phyloP scores from a whole-genome alignment of 2,888 invertebrate species.

The Prenolepis imparis region DNA sequence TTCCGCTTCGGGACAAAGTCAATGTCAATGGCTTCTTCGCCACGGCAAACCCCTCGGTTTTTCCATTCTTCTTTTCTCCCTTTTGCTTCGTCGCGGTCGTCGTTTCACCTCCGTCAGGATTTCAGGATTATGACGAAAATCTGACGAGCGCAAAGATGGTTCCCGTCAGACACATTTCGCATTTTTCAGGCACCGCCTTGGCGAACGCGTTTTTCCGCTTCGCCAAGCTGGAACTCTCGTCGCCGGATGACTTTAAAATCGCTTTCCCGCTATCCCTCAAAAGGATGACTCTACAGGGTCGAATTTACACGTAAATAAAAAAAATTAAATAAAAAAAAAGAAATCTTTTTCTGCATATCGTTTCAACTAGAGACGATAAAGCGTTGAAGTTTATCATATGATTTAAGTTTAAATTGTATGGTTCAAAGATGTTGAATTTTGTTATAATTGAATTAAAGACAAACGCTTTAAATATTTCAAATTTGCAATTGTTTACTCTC shows the following conservation, averaged over 20 bases:
- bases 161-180: constrained; percentile 63
- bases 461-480: not conserved
- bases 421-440: not conserved
- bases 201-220: constrained; percentile 67
- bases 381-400: not conserved
- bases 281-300: not conserved
- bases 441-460: not conserved
- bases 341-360: not conserved
- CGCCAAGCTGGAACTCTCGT: constrained; percentile 55
- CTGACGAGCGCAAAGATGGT: constrained; percentile 60
- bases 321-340: constrained; percentile 7
- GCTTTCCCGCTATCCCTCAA: constrained; percentile 36
- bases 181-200: constrained; percentile 62
- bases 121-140: constrained; percentile 64
- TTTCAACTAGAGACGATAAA: not conserved
- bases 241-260: constrained; percentile 64
- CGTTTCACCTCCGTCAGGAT: constrained; percentile 24
- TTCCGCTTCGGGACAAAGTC: constrained; percentile 61
- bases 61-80: not conserved
- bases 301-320: constrained; percentile 23
- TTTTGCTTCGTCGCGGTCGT: not conserved
- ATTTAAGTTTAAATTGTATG: not conserved
- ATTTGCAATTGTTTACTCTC: not conserved
- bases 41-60: constrained; percentile 13
- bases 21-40: constrained; percentile 67